Base-by-base conservation (phyloP, 2,113 vertebrate genomes). In the Pipa parva region DNA sequence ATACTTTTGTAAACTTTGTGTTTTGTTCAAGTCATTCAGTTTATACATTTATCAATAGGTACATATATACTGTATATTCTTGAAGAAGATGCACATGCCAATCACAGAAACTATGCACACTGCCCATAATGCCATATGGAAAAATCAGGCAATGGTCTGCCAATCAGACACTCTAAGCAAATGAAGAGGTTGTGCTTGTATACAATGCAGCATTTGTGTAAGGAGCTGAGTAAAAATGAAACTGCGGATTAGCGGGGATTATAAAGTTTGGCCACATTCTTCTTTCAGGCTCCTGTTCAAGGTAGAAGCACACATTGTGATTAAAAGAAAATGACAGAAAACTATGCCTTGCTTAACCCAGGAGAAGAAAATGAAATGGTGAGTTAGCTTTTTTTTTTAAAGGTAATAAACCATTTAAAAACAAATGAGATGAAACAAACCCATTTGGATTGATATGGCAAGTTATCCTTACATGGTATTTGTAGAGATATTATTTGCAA, bases 321-420 rank as follows among this genome's bases (percentile, higher is more conserved):
- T 54, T n/a, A 31, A 27, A 45, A 45, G 7, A 37, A 29, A 54
- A 70, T 70, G 66, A 37, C 48, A 60, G 42, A 31, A 29, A 52
- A 61, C 4, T 50, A 46, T 45, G n/a, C 57, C 25, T 25, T 60
- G n/a, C 65, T 60, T 39, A 69, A 69, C 26, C 29, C 46, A 29
- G 65, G 65, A 15, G 56, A 69, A 9, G 65, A 69, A 3, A 59
- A 69, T 28, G 65, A 69, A 60, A 69, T 69, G 65, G 65, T 69
- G 45, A 69, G 65, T 21, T 12, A n/a, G n/a, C n/a, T n/a, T n/a
- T n/a, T n/a, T n/a, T n/a, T n/a, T n/a, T n/a, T n/a, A n/a, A n/a
- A n/a, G n/a, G n/a, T n/a, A n/a, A n/a, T n/a, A n/a, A n/a, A n/a
- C n/a, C n/a, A n/a, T n/a, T n/a, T n/a, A n/a, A n/a, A n/a, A n/a